These are phyloP conservation scores for Vanacampus margaritifer DNA, from an alignment of 2,113 vertebrate species.

Conservation along the genomic window DNA sequence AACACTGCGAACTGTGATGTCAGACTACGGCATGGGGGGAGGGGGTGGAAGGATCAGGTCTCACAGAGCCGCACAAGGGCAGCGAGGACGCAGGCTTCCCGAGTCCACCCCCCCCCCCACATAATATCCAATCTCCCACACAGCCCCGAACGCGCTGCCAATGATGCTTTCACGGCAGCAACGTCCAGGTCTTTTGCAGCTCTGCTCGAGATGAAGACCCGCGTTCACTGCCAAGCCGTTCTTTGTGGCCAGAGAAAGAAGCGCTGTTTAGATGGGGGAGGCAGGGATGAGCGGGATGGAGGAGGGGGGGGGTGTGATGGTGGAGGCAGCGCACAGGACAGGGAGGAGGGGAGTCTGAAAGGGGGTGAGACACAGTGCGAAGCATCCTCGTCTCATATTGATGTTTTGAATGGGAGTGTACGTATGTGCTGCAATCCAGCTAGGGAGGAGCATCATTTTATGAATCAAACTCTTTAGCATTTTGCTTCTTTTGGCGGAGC, in stretches of 20 bases:
- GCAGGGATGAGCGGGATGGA: constrained; percentile 3
- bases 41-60: constrained; percentile 24
- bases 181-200: neutral
- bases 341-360: constrained; percentile 38
- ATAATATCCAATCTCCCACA: constrained; percentile 35
- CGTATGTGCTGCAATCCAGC: neutral
- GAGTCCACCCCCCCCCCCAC: constrained; percentile 35
- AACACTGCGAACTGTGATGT: neutral
- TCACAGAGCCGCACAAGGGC: constrained; percentile 45
- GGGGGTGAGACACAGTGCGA: constrained; percentile 35
- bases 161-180: neutral
- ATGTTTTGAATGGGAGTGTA: neutral
- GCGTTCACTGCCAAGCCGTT: constrained; percentile 37
- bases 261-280: constrained; percentile 17
- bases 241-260: constrained; percentile 51
- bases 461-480: constrained; percentile 29
- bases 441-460: constrained; percentile 30
- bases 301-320: constrained; percentile 28
- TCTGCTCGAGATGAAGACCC: constrained; percentile 46
- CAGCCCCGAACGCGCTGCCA: neutral
- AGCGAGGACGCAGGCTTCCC: constrained; percentile 34
- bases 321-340: constrained; percentile 26
- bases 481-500: constrained; percentile 25
- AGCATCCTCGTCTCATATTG: constrained; percentile 51
- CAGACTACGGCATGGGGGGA: constrained; percentile 2